Conservation (phyloP, 2,113 vertebrate genomes). For the Pseudonaja textilis region DNA sequence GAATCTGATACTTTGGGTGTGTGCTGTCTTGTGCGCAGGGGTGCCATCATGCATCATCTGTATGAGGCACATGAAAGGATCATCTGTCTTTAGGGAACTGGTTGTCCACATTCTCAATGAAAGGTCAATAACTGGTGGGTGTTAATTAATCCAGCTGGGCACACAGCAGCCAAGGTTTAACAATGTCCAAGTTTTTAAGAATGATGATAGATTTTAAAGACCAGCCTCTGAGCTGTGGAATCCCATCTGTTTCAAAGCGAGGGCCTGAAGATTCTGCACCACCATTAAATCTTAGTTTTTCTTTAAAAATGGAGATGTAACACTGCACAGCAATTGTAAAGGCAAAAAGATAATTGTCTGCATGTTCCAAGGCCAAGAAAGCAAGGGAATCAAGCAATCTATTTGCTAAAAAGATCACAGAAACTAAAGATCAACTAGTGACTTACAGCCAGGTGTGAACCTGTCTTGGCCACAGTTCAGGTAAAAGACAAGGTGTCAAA, state of each 20-base stretch:
- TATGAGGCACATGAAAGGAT: conserved; percentile 53
- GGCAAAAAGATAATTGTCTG: background rate
- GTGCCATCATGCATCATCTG: conserved; percentile 51
- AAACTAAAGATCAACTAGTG: background rate
- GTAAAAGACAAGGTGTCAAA: background rate
- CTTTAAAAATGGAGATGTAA: background rate
- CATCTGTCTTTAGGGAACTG: conserved; percentile 68
- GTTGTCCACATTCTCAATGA: conserved; percentile 61
- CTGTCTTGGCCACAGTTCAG: background rate
- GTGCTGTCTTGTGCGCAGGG: conserved; percentile 31
- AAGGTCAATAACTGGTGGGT: conserved; percentile 72
- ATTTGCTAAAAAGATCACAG: background rate
- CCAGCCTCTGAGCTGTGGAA: conserved; percentile 58
- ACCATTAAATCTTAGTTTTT: background rate
- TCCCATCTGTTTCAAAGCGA: conserved; percentile 62
- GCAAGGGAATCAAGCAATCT: background rate
- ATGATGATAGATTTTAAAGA: conserved; percentile 67
- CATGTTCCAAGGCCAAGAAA: background rate
- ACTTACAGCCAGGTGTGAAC: background rate
- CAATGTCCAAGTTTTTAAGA: conserved; percentile 62
- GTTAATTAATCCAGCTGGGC: conserved; percentile 74
- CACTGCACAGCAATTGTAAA: background rate
- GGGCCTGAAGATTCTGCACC: conserved; percentile 27
- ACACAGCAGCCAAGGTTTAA: conserved; percentile 66
- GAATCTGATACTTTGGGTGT: background rate